These are phyloP conservation scores for Junonia oenone DNA, from an alignment of 2,888 invertebrate species.

Conservation along the genomic window DNA sequence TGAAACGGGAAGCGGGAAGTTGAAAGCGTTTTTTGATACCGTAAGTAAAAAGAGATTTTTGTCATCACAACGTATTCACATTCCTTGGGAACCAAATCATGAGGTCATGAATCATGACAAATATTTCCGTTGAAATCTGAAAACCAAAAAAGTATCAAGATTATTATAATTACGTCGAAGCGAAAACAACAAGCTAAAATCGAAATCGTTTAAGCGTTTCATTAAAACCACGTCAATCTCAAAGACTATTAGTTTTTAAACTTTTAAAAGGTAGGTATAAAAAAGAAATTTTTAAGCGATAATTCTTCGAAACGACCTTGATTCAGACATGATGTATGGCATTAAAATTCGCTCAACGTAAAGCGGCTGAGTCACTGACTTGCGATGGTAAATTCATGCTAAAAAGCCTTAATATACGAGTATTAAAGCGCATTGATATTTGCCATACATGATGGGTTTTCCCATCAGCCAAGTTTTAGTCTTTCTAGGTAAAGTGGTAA, in stretches of 20 bases:
- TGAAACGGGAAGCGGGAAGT: too few species aligned
- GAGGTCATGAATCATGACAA: not conserved
- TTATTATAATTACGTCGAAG: not conserved
- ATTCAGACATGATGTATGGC: conserved; percentile 2
- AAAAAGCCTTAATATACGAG: not conserved
- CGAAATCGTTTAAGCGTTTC: not conserved
- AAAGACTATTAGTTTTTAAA: not conserved
- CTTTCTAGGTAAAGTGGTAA: too few species aligned
- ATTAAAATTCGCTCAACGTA: conserved; percentile 29
- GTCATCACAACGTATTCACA: too few species aligned
- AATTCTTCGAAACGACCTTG: not conserved
- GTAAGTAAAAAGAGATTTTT: too few species aligned
- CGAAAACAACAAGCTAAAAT: not conserved
- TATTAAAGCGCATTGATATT: not conserved
- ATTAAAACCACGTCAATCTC: not conserved
- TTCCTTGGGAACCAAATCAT: too few species aligned
- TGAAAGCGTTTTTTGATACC: too few species aligned
- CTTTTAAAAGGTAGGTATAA: not conserved
- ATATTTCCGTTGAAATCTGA: too few species aligned
- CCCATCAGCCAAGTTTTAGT: too few species aligned
- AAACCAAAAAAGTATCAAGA: not conserved
- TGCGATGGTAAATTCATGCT: not conserved
- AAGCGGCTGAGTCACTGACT: conserved; percentile 17
- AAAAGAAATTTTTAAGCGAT: not conserved
- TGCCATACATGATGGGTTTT: too few species aligned